phyloP scores from a whole-genome alignment of 2,888 invertebrate species.

The Dicycla oo region DNA sequence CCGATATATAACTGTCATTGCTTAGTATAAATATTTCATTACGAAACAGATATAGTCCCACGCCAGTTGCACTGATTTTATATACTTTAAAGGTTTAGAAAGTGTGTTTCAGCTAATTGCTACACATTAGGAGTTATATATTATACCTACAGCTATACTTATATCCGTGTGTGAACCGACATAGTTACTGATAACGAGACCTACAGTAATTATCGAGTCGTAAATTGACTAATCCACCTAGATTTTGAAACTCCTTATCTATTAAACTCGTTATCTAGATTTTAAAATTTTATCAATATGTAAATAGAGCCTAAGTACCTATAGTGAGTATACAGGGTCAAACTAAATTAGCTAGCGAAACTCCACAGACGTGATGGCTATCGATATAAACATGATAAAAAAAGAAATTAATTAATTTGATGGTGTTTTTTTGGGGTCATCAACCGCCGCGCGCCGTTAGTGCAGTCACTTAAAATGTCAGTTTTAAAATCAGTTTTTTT shows the following conservation, averaged over 20 bases:
- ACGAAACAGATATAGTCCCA: conserved; percentile 63
- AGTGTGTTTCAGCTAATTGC: conserved; percentile 65
- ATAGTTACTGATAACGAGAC: conserved; percentile 44
- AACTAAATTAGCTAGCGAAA: no score
- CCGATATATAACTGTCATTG: conserved; percentile 65
- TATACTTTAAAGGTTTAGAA: conserved; percentile 63
- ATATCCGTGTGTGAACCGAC: conserved; percentile 34
- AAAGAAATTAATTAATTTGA: no score
- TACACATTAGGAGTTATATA: conserved; percentile 55
- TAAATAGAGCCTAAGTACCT: neutral
- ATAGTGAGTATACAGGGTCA: neutral
- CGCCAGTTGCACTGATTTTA: conserved; percentile 60
- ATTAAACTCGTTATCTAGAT: neutral
- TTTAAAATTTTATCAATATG: neutral
- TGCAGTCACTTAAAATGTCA: no score
- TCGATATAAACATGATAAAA: no score
- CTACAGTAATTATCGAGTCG: conserved; percentile 42
- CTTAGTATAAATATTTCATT: conserved; percentile 60
- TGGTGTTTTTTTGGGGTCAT: no score
- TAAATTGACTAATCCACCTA: conserved; percentile 6
- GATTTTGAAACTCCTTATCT: conserved; percentile 33
- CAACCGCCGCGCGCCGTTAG: no score
- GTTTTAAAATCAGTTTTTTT: no score
- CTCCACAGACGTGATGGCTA: no score
- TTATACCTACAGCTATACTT: conserved; percentile 18